Base-by-base conservation (phyloP, 2,113 vertebrate genomes). In the Dasyprocta punctata region DNA sequence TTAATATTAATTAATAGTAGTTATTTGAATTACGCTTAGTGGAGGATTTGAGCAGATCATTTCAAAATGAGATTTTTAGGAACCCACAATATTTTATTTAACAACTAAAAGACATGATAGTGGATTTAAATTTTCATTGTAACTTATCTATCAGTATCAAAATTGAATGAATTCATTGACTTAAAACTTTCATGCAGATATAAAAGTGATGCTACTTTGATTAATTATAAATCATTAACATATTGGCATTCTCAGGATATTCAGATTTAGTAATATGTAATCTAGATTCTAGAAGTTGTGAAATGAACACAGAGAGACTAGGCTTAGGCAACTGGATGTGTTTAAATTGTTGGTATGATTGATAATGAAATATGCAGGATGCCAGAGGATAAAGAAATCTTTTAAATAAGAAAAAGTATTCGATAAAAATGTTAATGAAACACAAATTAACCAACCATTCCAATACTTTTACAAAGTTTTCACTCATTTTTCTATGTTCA, bases 31-130 rank as follows among this genome's bases (percentile, higher is more conserved):
- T 58, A 73, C 56, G 60, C 3, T 44, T 60, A 9, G 69, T 49
- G 56, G 41, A 49, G 85, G 1, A 5, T 83, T 67, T 84, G 11
- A 80, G 58, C 5, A 52, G 12, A 22, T 33, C 16, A 85, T 78
- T 91, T 97, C 8, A 78, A 78, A 30, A 69, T 61, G 8, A 22
- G 12, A 84, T 67, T 96, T 78, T 95, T 87, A 90, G 14, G 3
- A 52, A 94, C 4, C 33, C 28, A 90, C 60, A 96, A 63, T 0
- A 71, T 65, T 91, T 80, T 92, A 2, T 77, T 10, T 49, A 94
- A 87, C 22, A 86, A 60, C 49, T 81, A 61, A 69, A 77, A 78
- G 6, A 83, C 5, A 9, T 54, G 41, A 38, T 33, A 71, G 2
- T 69, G 7, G 1, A 41, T 75, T 54, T 92, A 67, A 75, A 56